These are phyloP conservation scores for Plectropomus leopardus DNA, from an alignment of 2,113 vertebrate genomes.

Conservation along the genomic window DNA sequence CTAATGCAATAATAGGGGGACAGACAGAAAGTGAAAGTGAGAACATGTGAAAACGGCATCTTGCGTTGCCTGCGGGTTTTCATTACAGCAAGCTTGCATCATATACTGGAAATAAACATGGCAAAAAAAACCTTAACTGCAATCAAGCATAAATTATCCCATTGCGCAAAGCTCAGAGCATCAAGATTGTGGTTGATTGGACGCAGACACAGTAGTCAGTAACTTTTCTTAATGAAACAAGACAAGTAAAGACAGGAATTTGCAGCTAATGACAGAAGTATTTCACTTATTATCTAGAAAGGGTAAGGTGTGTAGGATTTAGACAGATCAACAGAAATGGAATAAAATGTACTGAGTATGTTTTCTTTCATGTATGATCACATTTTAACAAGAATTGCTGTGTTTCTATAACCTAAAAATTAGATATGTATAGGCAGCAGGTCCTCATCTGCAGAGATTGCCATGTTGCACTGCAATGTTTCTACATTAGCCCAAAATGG, in stretches of 20 bases:
- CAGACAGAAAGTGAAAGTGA: slow-evolving; percentile 62
- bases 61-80: slow-evolving; percentile 46
- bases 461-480: too few relatives aligned
- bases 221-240: slow-evolving; percentile 14
- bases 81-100: slow-evolving; percentile 37
- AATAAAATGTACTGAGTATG: too few relatives aligned
- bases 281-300: not conserved
- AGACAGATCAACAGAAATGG: too few relatives aligned
- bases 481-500: too few relatives aligned
- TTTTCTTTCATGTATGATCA: too few relatives aligned
- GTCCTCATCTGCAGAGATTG: too few relatives aligned
- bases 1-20: slow-evolving; percentile 42
- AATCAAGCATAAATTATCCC: slow-evolving; percentile 41
- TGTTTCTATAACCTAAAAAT: too few relatives aligned
- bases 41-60: slow-evolving; percentile 36
- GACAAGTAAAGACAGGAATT: slow-evolving; percentile 10
- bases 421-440: too few relatives aligned
- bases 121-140: slow-evolving; percentile 31
- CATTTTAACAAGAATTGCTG: too few relatives aligned
- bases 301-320: too few relatives aligned
- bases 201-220: slow-evolving; percentile 46
- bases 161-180: slow-evolving; percentile 23
- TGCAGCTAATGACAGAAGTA: slow-evolving; percentile 1
- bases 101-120: slow-evolving; percentile 52
- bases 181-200: slow-evolving; percentile 41